These are phyloP conservation scores for Muntiacus reevesi DNA, from an alignment of 2,113 vertebrate species.

Conservation along the genomic window DNA sequence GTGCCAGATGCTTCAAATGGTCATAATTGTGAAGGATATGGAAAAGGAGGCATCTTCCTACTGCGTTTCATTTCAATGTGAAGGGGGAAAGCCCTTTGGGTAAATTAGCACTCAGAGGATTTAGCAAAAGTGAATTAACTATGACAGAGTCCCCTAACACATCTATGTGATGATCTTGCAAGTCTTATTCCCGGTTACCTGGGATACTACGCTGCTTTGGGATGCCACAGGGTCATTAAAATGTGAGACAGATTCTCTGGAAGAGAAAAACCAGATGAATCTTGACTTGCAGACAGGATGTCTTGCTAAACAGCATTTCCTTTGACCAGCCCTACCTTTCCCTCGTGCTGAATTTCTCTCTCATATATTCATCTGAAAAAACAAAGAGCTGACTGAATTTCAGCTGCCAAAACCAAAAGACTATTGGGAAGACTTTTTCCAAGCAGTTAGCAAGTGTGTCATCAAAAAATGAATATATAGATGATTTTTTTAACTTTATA, in stretches of 20 bases:
- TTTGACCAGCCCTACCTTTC: not conserved
- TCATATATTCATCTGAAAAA: conserved; percentile 3
- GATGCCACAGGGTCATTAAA: conserved; percentile 40
- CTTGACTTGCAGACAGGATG: conserved; percentile 6
- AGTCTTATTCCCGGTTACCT: conserved; percentile 20
- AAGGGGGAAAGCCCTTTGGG: not conserved
- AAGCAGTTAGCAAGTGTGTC: conserved; percentile 6
- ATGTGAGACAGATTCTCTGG: conserved; percentile 49
- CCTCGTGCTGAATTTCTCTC: not conserved
- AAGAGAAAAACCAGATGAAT: conserved; percentile 30
- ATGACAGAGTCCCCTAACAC: conserved; percentile 12
- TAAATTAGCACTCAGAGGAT: conserved; percentile 51
- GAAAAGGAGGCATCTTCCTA: conserved; percentile 4
- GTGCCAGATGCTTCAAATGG: conserved; percentile 46
- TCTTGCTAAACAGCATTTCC: conserved; percentile 57
- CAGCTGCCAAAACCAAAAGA: not conserved
- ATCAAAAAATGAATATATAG: not conserved
- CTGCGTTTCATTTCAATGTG: conserved; percentile 51
- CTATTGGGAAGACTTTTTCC: not conserved
- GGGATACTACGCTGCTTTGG: conserved; percentile 34
- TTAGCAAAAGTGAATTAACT: conserved; percentile 55
- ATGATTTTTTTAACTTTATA: not conserved
- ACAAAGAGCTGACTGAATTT: conserved; percentile 39
- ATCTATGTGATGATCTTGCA: not conserved
- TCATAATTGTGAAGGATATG: conserved; percentile 39